Evolutionary conservation across 1,140 invertebrate species (phyloP).

Genomic region (Pseudomyrmex concolor): DNA sequence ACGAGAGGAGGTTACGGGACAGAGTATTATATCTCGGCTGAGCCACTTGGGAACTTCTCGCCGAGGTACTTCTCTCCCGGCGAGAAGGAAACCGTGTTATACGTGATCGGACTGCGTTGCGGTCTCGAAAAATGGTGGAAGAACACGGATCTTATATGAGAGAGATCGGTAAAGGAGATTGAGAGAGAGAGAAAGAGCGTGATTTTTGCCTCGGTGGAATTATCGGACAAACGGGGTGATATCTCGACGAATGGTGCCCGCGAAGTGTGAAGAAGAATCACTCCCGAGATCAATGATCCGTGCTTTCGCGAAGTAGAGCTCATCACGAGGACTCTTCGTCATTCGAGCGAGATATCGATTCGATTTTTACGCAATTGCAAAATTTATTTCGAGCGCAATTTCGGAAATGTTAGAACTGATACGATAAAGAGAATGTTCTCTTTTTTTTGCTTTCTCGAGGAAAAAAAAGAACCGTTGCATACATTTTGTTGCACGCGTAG

Average conservation of each 20-base stretch:
- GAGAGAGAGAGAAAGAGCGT: conserved; percentile 5
- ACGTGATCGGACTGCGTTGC: conserved; percentile 55
- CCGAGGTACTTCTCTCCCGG: conserved; percentile 18
- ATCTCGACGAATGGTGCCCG: background rate
- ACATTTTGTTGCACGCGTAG: background rate
- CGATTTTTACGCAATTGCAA: background rate
- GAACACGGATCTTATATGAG: background rate
- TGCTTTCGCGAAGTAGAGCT: conserved; percentile 4
- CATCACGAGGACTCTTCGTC: background rate
- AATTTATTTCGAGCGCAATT: background rate
- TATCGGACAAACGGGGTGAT: conserved; percentile 31
- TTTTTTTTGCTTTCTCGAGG: no score
- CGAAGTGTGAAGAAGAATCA: conserved; percentile 22
- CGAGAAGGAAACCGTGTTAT: background rate
- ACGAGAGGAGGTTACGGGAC: background rate
- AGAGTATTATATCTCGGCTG: conserved; percentile 37
- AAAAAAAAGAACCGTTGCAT: no score
- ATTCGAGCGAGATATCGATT: background rate
- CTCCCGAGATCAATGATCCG: conserved; percentile 30
- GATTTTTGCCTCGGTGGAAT: conserved; percentile 32
- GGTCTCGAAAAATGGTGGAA: conserved; percentile 27
- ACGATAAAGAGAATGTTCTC: background rate
- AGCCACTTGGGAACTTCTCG: conserved; percentile 36
- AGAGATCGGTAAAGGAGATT: no score
- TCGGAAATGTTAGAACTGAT: background rate